These are phyloP conservation scores for Melangyna quadrimaculata DNA, from an alignment of 2,888 invertebrate genomes.

Conservation along the genomic window DNA sequence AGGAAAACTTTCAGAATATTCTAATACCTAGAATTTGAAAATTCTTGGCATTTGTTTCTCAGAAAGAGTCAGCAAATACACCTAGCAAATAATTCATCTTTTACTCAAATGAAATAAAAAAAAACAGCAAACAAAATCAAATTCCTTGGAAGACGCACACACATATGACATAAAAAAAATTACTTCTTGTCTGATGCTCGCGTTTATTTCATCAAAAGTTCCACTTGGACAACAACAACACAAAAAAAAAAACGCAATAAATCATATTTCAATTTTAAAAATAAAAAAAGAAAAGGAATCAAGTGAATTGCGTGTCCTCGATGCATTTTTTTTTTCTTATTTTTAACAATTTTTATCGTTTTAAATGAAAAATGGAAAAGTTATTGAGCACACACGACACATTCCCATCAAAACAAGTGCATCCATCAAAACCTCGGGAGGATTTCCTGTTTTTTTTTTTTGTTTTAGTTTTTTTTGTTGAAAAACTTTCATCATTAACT, in stretches of 20 bases:
- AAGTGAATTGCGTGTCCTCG: not conserved
- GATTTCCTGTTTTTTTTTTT: not conserved
- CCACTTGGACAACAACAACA: too few relatives aligned
- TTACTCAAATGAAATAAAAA: not conserved
- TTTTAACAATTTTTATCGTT: not conserved
- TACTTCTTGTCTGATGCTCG: not conserved
- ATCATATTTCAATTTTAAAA: conserved; percentile 33
- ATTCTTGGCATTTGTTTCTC: not conserved
- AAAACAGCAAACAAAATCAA: not conserved
- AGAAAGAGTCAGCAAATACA: not conserved
- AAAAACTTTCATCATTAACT: not conserved
- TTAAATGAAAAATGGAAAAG: conserved; percentile 19
- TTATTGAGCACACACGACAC: conserved; percentile 33
- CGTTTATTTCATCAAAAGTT: conserved; percentile 31
- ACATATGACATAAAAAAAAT: not conserved
- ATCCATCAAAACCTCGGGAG: conserved; percentile 32
- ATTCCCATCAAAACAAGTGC: conserved; percentile 62
- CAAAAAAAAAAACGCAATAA: conserved; percentile 33
- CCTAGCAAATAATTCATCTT: not conserved
- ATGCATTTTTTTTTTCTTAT: not conserved
- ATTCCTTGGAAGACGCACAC: not conserved
- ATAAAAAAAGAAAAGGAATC: not conserved
- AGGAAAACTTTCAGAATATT: not conserved
- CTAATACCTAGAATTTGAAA: not conserved
- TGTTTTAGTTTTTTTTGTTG: too few relatives aligned